Conservation (phyloP, 2,888 invertebrate genomes). For the Phragmatobia fuliginosa region DNA sequence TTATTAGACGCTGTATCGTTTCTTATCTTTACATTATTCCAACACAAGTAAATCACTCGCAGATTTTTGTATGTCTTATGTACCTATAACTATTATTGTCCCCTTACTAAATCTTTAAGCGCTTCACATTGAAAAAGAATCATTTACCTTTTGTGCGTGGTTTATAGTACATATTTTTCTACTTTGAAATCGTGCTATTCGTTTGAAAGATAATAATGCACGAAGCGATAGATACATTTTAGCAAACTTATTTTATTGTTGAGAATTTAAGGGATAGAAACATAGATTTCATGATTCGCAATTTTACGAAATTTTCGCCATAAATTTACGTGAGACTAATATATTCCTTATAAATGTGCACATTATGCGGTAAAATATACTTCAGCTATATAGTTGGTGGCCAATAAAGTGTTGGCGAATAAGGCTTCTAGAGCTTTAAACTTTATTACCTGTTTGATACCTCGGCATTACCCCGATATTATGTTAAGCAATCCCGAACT, state of each 20-base stretch:
- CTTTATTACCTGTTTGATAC: not conserved
- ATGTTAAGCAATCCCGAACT: not conserved
- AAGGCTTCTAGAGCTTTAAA: not conserved
- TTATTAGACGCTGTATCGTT: not conserved
- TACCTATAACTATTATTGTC: not conserved
- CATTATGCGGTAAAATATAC: not conserved
- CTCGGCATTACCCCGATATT: not conserved
- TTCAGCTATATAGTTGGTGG: not conserved
- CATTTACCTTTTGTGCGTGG: not conserved
- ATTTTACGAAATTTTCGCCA: too few species aligned
- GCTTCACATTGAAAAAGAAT: not conserved
- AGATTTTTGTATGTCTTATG: not conserved
- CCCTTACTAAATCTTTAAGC: not conserved
- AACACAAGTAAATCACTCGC: too few species aligned
- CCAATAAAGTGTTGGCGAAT: not conserved
- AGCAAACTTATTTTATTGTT: not conserved
- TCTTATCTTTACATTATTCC: not conserved
- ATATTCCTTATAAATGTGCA: not conserved
- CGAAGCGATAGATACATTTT: not conserved
- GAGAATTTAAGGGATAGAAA: too few species aligned
- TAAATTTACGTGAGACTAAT: too few species aligned
- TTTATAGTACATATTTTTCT: not conserved
- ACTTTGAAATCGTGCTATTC: constrained; percentile 2
- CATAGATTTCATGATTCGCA: not conserved
- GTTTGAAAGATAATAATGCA: not conserved